phyloP scores from a whole-genome alignment of 2,113 vertebrate genomes.

The Neogale vison region DNA sequence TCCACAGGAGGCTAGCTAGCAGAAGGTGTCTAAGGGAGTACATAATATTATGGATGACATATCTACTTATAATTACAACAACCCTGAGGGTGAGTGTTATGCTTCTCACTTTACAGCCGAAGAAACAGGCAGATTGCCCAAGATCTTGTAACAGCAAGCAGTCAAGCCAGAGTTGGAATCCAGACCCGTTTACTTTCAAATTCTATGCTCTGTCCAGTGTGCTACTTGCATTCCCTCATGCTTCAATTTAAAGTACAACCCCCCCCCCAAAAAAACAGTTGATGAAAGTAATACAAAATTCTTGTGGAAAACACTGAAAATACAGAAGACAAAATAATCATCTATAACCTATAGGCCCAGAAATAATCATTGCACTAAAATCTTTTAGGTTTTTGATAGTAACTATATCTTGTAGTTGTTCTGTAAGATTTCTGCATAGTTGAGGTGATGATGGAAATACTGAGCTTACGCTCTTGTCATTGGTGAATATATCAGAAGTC shows the following conservation, averaged over 20 bases:
- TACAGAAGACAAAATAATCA: not conserved
- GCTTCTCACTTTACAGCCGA: not conserved
- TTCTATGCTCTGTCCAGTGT: not conserved
- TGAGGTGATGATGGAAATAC: not conserved
- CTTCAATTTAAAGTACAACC: not conserved
- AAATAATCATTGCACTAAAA: not conserved
- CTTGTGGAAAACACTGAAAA: slow-evolving; percentile 3
- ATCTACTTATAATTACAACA: not conserved
- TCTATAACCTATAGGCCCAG: not conserved
- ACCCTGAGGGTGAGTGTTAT: not conserved
- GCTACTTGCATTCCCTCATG: not conserved
- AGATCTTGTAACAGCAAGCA: not conserved
- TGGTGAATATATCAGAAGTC: not conserved
- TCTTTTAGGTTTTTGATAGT: not conserved
- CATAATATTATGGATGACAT: not conserved
- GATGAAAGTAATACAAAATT: not conserved
- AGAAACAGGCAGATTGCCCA: not conserved
- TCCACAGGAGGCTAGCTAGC: not conserved
- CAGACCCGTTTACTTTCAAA: slow-evolving; percentile 29
- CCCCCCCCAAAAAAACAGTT: not conserved
- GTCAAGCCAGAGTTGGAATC: slow-evolving; percentile 31
- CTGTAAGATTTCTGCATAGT: not conserved
- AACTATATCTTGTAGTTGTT: not conserved
- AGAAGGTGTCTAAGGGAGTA: not conserved
- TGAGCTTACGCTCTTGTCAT: not conserved